phyloP scores from a whole-genome alignment of 2,888 invertebrate genomes.

The Epinotia bilunana region DNA sequence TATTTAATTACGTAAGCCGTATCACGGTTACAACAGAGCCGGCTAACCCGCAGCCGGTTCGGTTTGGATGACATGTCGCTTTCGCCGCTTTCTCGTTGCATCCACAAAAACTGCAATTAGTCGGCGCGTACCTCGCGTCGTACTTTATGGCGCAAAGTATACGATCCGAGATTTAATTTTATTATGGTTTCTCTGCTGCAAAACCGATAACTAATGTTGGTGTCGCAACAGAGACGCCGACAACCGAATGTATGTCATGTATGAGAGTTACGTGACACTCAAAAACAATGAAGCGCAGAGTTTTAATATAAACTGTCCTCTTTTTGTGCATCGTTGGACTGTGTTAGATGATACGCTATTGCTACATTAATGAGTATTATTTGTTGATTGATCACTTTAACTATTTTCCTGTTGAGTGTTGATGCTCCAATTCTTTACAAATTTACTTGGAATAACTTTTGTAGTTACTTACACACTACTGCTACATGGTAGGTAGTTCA shows the following conservation, averaged over 20 bases:
- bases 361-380: not conserved
- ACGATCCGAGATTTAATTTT: constrained; percentile 22
- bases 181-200: not conserved
- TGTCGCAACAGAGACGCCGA: not conserved
- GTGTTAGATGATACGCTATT: not conserved
- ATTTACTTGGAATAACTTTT: constrained; percentile 17
- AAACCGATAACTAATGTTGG: constrained; percentile 6
- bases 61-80: constrained; percentile 67
- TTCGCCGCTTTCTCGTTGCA: constrained; percentile 78
- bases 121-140: constrained; percentile 28
- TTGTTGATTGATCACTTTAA: not conserved
- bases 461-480: not conserved
- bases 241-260: not conserved
- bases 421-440: constrained; percentile 17
- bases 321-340: no score
- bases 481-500: not conserved
- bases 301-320: no score
- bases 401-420: constrained; percentile 40
- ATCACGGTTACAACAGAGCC: constrained; percentile 59
- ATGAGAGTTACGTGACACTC: not conserved
- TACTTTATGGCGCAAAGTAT: constrained; percentile 25
- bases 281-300: not conserved
- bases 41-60: constrained; percentile 62
- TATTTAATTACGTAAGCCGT: constrained; percentile 29
- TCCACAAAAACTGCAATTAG: constrained; percentile 69